A percentile compares a stretch with the other conserved stretches of the same genome.
Evolutionary conservation across 2,888 invertebrate genomes (phyloP).

Genomic region (Dysmachus trigonus): DNA sequence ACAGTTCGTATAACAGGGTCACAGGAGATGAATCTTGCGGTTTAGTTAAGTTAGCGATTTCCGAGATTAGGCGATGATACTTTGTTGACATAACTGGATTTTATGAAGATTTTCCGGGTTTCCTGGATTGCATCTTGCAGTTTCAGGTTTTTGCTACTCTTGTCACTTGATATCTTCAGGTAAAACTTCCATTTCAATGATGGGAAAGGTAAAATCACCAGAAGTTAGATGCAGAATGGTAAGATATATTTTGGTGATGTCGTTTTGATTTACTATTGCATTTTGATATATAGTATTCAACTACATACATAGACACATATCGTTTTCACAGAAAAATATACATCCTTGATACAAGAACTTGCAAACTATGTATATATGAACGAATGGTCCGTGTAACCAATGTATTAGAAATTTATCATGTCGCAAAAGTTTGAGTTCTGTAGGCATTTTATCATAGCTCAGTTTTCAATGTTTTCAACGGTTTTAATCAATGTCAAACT

Average conservation of each 20-base stretch:
- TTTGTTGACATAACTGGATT: slow-evolving; percentile 32
- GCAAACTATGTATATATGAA: no score
- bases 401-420: not conserved
- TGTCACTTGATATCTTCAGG: not conserved
- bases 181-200: not conserved
- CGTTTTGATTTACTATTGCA: not conserved
- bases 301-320: no score
- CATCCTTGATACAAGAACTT: no score
- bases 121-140: not conserved
- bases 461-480: not conserved
- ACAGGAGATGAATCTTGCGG: not conserved
- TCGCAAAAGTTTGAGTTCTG: not conserved
- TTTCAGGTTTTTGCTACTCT: not conserved
- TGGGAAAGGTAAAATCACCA: not conserved
- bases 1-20: slow-evolving; percentile 18
- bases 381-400: not conserved
- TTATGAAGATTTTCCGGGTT: not conserved
- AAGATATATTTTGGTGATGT: not conserved
- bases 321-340: no score
- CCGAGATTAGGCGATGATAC: slow-evolving; percentile 14
- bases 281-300: no score
- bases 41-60: slow-evolving; percentile 17
- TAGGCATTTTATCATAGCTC: not conserved
- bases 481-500: not conserved
- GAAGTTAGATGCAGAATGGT: not conserved